These are phyloP conservation scores for Monomorium pharaonis DNA, from an alignment of 1,140 invertebrate genomes.

Conservation along the genomic window DNA sequence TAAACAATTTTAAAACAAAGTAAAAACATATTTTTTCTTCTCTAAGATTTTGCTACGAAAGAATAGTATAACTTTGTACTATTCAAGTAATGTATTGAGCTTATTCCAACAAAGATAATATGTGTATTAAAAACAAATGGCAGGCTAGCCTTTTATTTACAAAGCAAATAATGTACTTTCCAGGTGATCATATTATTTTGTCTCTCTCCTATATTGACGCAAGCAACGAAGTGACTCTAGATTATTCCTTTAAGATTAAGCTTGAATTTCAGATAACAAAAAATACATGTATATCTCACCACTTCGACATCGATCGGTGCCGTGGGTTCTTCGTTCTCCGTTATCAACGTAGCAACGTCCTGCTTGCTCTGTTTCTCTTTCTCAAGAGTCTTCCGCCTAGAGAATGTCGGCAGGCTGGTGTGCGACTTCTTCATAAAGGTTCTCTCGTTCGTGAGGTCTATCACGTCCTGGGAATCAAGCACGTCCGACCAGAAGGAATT, in stretches of 20 bases:
- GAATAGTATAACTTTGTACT: too few relatives aligned
- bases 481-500: conserved; percentile 91
- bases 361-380: conserved; percentile 74
- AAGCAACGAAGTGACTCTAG: background rate
- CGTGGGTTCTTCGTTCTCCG: conserved; percentile 56
- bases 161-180: too few relatives aligned
- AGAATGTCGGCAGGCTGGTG: conserved; percentile 75
- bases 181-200: too few relatives aligned
- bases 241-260: background rate
- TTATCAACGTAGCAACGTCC: background rate
- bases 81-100: too few relatives aligned
- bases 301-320: conserved; percentile 74
- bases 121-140: too few relatives aligned
- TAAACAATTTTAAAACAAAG: too few relatives aligned
- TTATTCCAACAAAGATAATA: too few relatives aligned
- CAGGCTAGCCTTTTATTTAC: too few relatives aligned
- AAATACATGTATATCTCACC: conserved; percentile 49
- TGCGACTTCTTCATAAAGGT: conserved; percentile 85
- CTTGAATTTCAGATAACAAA: background rate
- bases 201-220: too few relatives aligned
- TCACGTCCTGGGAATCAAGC: conserved; percentile 87
- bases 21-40: too few relatives aligned
- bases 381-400: conserved; percentile 78
- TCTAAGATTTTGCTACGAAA: too few relatives aligned
- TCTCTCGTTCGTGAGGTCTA: conserved; percentile 90